These are phyloP conservation scores for Acanthococcus lagerstroemiae DNA, from an alignment of 2,888 invertebrate genomes.

Conservation along the genomic window DNA sequence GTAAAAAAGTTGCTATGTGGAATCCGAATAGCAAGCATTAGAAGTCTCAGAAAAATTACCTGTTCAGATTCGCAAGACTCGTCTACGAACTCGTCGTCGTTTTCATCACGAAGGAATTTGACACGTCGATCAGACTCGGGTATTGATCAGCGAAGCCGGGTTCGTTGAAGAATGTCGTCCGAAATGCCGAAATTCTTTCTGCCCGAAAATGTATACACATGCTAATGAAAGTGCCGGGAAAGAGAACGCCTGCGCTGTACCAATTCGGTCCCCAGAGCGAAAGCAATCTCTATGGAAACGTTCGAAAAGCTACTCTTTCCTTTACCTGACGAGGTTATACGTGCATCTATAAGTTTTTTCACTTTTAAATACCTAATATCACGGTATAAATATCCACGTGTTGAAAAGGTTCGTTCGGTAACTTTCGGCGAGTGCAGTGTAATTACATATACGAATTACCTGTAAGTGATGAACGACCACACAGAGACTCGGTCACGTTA, in stretches of 20 bases:
- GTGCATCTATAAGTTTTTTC: background rate
- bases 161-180: conserved; percentile 2
- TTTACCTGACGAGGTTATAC: background rate
- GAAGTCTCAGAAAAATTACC: no score
- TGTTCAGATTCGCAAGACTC: no score
- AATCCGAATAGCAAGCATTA: no score
- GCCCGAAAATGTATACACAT: conserved; percentile 9
- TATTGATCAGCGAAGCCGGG: conserved; percentile 6
- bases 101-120: background rate
- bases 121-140: background rate
- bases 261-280: background rate
- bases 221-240: conserved; percentile 1
- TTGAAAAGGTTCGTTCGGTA: no score
- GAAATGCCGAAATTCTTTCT: conserved; percentile 6
- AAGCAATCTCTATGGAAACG: conserved; percentile 11
- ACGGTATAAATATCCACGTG: background rate
- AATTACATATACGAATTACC: no score
- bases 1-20: no score
- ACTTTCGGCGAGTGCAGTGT: no score
- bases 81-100: no score
- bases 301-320: conserved; percentile 8
- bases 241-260: background rate
- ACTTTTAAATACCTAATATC: background rate
- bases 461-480: no score
- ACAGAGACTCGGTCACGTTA: no score